Percentiles rank a stretch among this genome's conserved stretches.
These are phyloP conservation scores for Brachypodius melanocephalos DNA, from an alignment of 2,113 vertebrate species.

Conservation along the genomic window DNA sequence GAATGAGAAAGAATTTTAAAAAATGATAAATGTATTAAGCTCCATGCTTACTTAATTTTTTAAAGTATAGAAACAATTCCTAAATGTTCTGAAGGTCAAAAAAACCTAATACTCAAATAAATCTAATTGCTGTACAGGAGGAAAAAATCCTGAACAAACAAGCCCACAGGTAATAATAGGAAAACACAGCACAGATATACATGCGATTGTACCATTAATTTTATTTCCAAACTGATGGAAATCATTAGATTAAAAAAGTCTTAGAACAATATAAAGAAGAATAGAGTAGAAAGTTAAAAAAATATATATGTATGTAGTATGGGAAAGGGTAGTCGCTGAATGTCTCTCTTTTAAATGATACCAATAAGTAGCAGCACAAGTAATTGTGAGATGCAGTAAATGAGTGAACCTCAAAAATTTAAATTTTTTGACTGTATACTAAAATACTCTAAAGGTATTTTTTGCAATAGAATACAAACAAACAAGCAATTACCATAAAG, in stretches of 20 bases:
- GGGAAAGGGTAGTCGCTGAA: not conserved
- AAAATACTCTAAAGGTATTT: not conserved
- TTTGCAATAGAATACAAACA: not conserved
- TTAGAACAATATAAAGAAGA: not conserved
- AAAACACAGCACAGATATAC: not conserved
- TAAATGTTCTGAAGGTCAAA: not conserved
- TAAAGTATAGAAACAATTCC: not conserved
- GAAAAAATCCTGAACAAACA: not conserved
- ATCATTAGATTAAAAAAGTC: not conserved
- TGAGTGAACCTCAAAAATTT: not conserved
- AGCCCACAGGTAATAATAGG: not conserved
- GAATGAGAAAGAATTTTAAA: not conserved
- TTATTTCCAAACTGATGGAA: not conserved
- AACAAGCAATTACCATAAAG: not conserved
- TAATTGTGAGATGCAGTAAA: not conserved
- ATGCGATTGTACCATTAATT: not conserved
- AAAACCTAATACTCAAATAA: accelerated
- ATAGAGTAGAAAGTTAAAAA: not conserved
- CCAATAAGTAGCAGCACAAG: not conserved
- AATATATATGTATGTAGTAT: not conserved
- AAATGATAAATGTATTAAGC: not conserved
- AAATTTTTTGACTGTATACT: not conserved
- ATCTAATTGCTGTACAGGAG: not conserved
- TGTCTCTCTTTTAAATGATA: not conserved
- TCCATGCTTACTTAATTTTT: not conserved